Evolutionary conservation across 2,113 vertebrate genomes (phyloP).

Genomic region (Ursus arctos): DNA sequence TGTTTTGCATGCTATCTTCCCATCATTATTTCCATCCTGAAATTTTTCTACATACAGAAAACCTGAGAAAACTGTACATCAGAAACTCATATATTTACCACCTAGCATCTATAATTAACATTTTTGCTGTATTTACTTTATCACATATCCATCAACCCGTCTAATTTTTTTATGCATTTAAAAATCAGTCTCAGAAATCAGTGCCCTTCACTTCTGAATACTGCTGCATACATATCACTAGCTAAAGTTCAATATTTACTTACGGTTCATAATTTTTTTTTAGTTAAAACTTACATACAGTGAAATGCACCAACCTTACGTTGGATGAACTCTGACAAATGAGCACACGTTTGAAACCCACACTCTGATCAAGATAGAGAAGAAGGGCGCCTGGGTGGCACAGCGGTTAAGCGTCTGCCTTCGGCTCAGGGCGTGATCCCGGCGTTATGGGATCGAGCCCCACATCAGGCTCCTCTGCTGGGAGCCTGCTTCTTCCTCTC

Average conservation of each 20-base stretch:
- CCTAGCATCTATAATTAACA: constrained; percentile 40
- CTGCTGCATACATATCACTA: neutral
- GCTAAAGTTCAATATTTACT: constrained; percentile 52
- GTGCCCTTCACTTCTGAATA: neutral
- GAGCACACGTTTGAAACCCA: neutral
- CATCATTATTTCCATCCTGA: neutral
- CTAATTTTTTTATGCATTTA: constrained; percentile 40
- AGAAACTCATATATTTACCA: constrained; percentile 31
- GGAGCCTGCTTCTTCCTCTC: no score
- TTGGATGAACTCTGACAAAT: constrained; percentile 17
- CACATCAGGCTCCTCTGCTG: no score
- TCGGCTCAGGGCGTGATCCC: no score
- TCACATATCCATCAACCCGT: neutral
- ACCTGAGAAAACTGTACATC: neutral
- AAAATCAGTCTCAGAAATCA: constrained; percentile 62
- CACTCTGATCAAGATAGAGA: neutral
- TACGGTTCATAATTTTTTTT: neutral
- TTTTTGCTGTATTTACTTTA: constrained; percentile 62
- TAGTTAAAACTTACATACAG: constrained; percentile 33
- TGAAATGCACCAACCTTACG: constrained; percentile 28
- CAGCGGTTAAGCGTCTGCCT: no score
- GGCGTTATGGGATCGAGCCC: no score
- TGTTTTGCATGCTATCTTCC: neutral
- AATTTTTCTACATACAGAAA: constrained; percentile 30
- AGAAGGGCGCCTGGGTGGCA: no score